phyloP scores from a whole-genome alignment of 2,888 invertebrate genomes.

The Trachelus stipa region DNA sequence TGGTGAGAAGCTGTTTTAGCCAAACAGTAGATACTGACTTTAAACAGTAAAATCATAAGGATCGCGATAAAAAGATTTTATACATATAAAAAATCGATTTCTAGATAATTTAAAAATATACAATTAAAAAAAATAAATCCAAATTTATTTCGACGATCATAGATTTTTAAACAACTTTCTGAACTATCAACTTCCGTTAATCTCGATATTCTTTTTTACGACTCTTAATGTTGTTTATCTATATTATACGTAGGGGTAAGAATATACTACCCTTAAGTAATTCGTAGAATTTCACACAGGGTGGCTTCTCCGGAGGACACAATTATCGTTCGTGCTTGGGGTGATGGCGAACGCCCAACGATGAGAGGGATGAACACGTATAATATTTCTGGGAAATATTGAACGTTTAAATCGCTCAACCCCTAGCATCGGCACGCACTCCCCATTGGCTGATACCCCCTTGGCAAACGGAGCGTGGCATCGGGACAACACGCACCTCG shows the following conservation, averaged over 20 bases:
- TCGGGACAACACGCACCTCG: slow-evolving; percentile 49
- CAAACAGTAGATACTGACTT: not conserved
- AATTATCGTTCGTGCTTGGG: slow-evolving; percentile 1
- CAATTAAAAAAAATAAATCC: too few species aligned
- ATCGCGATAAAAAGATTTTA: not conserved
- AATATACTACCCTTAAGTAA: not conserved
- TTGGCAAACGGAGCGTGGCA: slow-evolving; percentile 44
- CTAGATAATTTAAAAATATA: too few species aligned
- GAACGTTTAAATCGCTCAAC: slow-evolving; percentile 40
- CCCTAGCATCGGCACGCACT: slow-evolving; percentile 36
- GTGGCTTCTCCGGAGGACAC: not conserved
- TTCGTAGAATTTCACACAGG: not conserved
- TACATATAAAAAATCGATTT: not conserved
- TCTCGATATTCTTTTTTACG: not conserved
- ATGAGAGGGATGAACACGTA: slow-evolving; percentile 13
- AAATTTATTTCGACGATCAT: too few species aligned
- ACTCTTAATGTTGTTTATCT: not conserved
- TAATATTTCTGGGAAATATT: slow-evolving; percentile 41
- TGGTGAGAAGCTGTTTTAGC: not conserved
- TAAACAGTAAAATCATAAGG: not conserved
- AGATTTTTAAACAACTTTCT: not conserved
- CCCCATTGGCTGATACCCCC: slow-evolving; percentile 21
- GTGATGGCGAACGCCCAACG: not conserved
- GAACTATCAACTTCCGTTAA: not conserved
- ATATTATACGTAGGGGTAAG: not conserved